Conservation (phyloP, 1,140 invertebrate genomes). For the Drosophila pandora region DNA sequence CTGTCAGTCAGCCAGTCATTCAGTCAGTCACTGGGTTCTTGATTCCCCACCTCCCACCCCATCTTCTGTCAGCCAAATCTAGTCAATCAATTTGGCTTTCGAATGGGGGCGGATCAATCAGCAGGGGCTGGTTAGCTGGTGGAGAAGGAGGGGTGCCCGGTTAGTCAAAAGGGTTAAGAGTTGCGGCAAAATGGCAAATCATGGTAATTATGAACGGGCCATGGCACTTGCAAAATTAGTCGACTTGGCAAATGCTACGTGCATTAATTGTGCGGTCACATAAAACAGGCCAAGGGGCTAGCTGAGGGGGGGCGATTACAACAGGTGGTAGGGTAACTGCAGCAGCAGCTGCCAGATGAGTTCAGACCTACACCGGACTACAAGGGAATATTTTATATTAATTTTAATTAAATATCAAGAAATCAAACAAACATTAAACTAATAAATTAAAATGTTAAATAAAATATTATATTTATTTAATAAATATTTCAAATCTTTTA, state of each 20-base stretch:
- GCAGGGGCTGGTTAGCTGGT: neutral
- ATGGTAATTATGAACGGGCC: slow-evolving; percentile 67
- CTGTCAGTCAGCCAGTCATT: neutral
- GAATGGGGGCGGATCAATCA: slow-evolving; percentile 12
- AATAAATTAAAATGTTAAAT: too few species aligned
- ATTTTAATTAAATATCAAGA: too few species aligned
- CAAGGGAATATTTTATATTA: neutral
- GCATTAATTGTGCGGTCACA: slow-evolving; percentile 63
- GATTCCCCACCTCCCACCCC: slow-evolving; percentile 6
- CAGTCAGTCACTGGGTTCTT: slow-evolving; percentile 6
- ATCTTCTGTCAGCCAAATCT: slow-evolving; percentile 18
- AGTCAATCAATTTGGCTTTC: slow-evolving; percentile 43
- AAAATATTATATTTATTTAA: too few species aligned
- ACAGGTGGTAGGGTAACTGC: slow-evolving; percentile 58
- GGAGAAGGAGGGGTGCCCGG: neutral
- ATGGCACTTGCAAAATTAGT: slow-evolving; percentile 64
- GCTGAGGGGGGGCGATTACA: neutral
- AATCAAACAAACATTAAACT: too few species aligned
- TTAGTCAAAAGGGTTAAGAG: slow-evolving; percentile 58
- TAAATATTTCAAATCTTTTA: neutral
- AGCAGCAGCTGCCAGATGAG: slow-evolving; percentile 32
- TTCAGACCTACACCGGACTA: slow-evolving; percentile 49
- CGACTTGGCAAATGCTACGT: slow-evolving; percentile 56
- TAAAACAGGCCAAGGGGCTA: slow-evolving; percentile 29
- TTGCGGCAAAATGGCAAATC: slow-evolving; percentile 70